A percentile compares a stretch with the other conserved stretches of the same genome.
Evolutionary conservation across 92 coral and sea anemone genomes (phyloP).

Genomic region (Phymanthus crucifer): DNA sequence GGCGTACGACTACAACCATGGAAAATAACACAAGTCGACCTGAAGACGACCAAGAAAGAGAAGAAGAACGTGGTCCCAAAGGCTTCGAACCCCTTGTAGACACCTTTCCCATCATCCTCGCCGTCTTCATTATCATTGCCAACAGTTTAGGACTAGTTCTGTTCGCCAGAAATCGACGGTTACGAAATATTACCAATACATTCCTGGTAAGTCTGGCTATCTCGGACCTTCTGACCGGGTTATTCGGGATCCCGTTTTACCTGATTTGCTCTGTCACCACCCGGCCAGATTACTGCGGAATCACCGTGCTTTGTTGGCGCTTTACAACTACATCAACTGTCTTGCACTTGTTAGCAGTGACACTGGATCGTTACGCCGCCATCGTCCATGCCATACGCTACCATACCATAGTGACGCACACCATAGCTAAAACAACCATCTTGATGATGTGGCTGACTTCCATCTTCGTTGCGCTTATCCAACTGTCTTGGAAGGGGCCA

Average conservation of each 20-base stretch:
- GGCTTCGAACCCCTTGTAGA: constrained; percentile 55
- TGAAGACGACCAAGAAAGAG: not conserved
- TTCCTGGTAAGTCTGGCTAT: constrained; percentile 74
- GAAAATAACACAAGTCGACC: not conserved
- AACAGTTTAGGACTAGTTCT: constrained; percentile 55
- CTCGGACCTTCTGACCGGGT: constrained; percentile 74
- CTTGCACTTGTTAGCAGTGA: constrained; percentile 71
- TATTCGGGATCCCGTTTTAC: constrained; percentile 74
- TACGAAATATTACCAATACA: constrained; percentile 59
- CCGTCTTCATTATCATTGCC: constrained; percentile 41
- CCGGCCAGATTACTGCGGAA: constrained; percentile 31
- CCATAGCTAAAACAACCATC: constrained; percentile 35
- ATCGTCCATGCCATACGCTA: constrained; percentile 72
- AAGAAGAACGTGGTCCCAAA: not conserved
- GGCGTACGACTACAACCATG: not conserved
- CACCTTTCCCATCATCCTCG: constrained; percentile 48
- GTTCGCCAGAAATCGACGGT: constrained; percentile 51
- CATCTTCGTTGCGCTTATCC: constrained; percentile 37
- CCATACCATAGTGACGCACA: constrained; percentile 43
- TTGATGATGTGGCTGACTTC: constrained; percentile 43
- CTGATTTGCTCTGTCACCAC: constrained; percentile 55
- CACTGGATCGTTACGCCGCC: constrained; percentile 81
- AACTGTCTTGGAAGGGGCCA: constrained; percentile 57
- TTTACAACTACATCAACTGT: constrained; percentile 84
- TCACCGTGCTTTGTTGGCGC: constrained; percentile 49